A percentile compares a stretch with the other conserved stretches of the same genome.
Conservation (phyloP, 1,140 invertebrate genomes). For the Macrobrachium rosenbergii region DNA sequence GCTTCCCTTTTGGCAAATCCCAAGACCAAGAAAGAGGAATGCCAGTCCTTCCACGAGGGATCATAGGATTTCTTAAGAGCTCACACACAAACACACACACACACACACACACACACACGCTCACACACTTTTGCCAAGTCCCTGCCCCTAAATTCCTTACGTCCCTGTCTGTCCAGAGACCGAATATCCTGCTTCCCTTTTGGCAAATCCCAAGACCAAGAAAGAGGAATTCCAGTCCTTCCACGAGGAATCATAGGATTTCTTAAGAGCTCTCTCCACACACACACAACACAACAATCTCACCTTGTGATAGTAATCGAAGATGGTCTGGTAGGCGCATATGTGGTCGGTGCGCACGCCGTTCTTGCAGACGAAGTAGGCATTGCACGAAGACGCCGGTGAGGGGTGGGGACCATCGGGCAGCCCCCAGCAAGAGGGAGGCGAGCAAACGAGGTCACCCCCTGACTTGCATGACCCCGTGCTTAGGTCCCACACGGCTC, state of each 20-base stretch:
- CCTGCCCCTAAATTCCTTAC: too few species aligned
- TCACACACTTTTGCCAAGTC: too few species aligned
- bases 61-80: not conserved
- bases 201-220: not conserved
- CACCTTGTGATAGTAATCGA: constrained; percentile 64
- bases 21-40: too few species aligned
- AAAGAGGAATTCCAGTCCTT: too few species aligned
- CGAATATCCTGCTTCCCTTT: too few species aligned
- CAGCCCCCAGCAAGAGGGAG: constrained; percentile 62
- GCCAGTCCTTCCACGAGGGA: too few species aligned
- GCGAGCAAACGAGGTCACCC: constrained; percentile 45
- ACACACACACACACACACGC: too few species aligned
- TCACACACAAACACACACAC: not conserved
- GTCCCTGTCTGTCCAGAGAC: too few species aligned
- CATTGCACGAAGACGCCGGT: constrained; percentile 59
- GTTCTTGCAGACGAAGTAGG: constrained; percentile 61
- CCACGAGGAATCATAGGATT: too few species aligned
- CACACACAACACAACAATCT: not conserved
- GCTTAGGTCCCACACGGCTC: constrained; percentile 57
- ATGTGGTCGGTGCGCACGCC: constrained; percentile 64
- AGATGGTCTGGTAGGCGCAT: constrained; percentile 58
- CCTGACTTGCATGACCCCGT: constrained; percentile 62
- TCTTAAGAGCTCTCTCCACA: not conserved
- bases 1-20: not conserved
- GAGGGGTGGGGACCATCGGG: constrained; percentile 61